Evolutionary conservation across 1,140 invertebrate species (phyloP).

Genomic region (Drosophila ficusphila): DNA sequence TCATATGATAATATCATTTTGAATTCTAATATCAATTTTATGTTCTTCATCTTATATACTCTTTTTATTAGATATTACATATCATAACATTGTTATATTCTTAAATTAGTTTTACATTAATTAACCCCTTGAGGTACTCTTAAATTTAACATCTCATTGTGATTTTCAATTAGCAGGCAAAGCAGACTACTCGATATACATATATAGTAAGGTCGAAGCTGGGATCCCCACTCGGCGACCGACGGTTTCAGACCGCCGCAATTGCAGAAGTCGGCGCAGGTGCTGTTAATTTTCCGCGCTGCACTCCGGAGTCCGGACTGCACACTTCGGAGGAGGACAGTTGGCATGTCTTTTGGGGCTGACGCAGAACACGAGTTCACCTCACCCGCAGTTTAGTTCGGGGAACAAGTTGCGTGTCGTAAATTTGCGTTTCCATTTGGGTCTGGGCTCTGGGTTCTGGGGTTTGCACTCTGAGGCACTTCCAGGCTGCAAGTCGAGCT

Average conservation of each 20-base stretch:
- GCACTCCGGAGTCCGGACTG: slow-evolving; percentile 29
- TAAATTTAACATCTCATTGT: slow-evolving; percentile 9
- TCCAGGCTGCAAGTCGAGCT: slow-evolving; percentile 10
- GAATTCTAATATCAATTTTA: too few species aligned
- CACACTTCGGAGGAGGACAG: slow-evolving; percentile 59
- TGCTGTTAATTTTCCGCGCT: slow-evolving; percentile 61
- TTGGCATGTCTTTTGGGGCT: slow-evolving; percentile 58
- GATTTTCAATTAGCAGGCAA: slow-evolving; percentile 39
- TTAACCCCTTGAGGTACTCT: neutral
- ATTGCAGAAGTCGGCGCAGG: slow-evolving; percentile 51
- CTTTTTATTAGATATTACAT: too few species aligned
- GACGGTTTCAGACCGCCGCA: slow-evolving; percentile 17
- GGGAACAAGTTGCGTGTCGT: slow-evolving; percentile 69
- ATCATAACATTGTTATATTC: too few species aligned
- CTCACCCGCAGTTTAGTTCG: slow-evolving; percentile 63
- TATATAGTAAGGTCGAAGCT: slow-evolving; percentile 34
- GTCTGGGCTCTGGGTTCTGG: slow-evolving; percentile 4
- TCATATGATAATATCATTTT: too few species aligned
- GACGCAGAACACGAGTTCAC: slow-evolving; percentile 63
- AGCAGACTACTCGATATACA: slow-evolving; percentile 16
- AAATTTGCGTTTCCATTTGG: slow-evolving; percentile 59
- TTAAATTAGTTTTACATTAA: too few species aligned
- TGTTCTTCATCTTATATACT: too few species aligned
- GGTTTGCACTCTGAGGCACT: slow-evolving; percentile 11
- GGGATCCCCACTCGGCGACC: slow-evolving; percentile 19